Base-by-base conservation (phyloP, 2,113 vertebrate species). In the Serinus canaria region DNA sequence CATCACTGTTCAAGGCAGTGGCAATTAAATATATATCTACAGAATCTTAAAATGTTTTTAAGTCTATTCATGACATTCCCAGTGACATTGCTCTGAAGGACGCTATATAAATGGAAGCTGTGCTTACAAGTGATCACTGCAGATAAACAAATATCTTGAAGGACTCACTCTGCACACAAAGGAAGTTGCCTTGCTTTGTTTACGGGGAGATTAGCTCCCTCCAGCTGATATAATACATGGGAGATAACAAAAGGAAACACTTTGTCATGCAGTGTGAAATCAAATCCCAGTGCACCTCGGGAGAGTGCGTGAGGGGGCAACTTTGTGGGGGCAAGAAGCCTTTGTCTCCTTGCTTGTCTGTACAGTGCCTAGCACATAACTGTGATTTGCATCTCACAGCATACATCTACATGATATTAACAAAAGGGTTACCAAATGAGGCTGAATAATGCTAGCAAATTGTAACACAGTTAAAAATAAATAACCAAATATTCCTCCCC, bases 51-150 rank as follows among this genome's bases (percentile, higher is more conserved):
- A 91, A 74, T 70, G 62, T 15, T 83, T 83, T 27, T 49, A 86
- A 94, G 31, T 44, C 72, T 33, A 70, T 72, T 80, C 43, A 87
- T 79, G 74, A 87, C 13, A 21, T 58, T 73, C 55, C 44, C n/a
- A 70, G 28, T 60, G 82, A 89, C 91, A 94, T 88, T 95, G 89
- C 47, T 62, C 16, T 66, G 75, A 96, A 92, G 88, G 89, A 81
- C 72, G 6, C 25, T 64, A 27, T 30, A 70, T 49, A 88, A 95
- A 94, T 53, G 91, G 82, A 91, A 94, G 44, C 82, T 77, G 41
- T 41, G 44, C 73, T 84, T 95, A 72, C 52, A 88, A 60, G 41
- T 17, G 39, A 92, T 94, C 67, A 25, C 63, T 92, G 91, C 43
- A 75, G 84, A 83, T 67, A 96, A 77, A 91, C 52, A 88, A 95